Conservation (phyloP, 2,888 invertebrate species). For the Strigamia transsilvanica region DNA sequence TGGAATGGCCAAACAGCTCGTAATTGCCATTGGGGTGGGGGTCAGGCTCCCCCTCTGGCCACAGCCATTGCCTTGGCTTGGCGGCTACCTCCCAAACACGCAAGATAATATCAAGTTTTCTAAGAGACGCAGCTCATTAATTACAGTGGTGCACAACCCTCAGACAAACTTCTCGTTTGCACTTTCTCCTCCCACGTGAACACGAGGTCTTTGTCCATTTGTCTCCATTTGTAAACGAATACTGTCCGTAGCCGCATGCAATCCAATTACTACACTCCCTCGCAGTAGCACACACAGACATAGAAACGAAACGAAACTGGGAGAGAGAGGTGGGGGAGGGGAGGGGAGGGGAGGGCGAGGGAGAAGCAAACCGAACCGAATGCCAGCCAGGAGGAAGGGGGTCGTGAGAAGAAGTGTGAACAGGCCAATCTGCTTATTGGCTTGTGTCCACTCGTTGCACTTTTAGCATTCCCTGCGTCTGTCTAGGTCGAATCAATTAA, state of each 20-base stretch:
- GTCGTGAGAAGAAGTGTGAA: conserved; percentile 49
- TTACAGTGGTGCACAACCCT: conserved; percentile 12
- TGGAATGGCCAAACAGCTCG: conserved; percentile 47
- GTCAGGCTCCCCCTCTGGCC: conserved; percentile 49
- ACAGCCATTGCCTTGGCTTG: conserved; percentile 29
- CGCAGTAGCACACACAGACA: neutral
- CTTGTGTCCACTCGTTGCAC: conserved; percentile 49
- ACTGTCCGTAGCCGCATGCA: conserved; percentile 44
- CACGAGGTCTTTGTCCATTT: conserved; percentile 43
- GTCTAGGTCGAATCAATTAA: conserved; percentile 54
- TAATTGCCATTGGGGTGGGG: conserved; percentile 49
- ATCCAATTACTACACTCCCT: conserved; percentile 36
- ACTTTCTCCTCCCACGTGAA: conserved; percentile 40
- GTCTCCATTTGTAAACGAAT: conserved; percentile 53
- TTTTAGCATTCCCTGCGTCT: conserved; percentile 48
- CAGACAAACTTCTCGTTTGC: conserved; percentile 40
- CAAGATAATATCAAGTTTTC: conserved; percentile 47
- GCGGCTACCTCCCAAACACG: conserved; percentile 48
- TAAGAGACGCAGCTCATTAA: conserved; percentile 41
- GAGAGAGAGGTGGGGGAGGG: neutral
- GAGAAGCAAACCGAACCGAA: too few species aligned
- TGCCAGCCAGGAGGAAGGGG: conserved; percentile 4
- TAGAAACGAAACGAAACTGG: neutral
- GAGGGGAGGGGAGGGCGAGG: too few species aligned
- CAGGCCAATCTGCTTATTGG: conserved; percentile 49